A percentile compares a stretch with the other conserved stretches of the same genome.
Evolutionary conservation across 2,113 vertebrate genomes (phyloP).

Genomic region (Saguinus imperator): DNA sequence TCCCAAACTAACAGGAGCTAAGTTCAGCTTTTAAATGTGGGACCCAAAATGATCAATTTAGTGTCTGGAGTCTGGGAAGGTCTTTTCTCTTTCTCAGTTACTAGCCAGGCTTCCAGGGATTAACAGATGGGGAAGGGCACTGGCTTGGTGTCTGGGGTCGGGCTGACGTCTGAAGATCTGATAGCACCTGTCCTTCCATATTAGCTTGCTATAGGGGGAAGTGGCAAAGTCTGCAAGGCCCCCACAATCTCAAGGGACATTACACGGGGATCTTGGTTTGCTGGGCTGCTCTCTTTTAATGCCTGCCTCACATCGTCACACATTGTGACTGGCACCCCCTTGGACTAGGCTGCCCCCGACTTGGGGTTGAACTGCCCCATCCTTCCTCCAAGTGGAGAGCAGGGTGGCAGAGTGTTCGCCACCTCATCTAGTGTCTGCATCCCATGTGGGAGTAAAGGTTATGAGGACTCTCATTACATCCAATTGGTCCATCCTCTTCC

Average conservation of each 20-base stretch:
- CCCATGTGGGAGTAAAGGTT: neutral
- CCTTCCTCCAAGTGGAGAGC: neutral
- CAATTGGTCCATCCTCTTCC: neutral
- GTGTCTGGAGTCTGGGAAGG: neutral
- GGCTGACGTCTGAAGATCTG: neutral
- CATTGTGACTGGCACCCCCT: neutral
- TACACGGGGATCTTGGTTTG: neutral
- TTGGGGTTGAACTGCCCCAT: neutral
- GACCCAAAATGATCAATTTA: neutral
- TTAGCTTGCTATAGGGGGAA: neutral
- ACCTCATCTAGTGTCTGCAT: accelerated
- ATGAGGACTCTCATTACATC: neutral
- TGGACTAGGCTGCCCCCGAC: neutral
- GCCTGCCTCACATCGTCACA: neutral
- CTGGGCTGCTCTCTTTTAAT: neutral
- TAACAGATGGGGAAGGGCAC: neutral
- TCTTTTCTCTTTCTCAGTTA: neutral
- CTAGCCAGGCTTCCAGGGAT: neutral
- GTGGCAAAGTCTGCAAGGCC: too few relatives aligned
- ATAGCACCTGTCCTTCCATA: neutral
- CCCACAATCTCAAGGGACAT: neutral
- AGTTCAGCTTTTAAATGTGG: neutral
- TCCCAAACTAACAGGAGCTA: neutral
- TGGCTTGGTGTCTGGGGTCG: neutral
- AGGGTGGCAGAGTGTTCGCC: neutral